A percentile compares a stretch with the other conserved stretches of the same genome.
Evolutionary conservation across 2,797 vertebrate species (phyloP).

Genomic region (Arnoldichthys spilopterus): DNA sequence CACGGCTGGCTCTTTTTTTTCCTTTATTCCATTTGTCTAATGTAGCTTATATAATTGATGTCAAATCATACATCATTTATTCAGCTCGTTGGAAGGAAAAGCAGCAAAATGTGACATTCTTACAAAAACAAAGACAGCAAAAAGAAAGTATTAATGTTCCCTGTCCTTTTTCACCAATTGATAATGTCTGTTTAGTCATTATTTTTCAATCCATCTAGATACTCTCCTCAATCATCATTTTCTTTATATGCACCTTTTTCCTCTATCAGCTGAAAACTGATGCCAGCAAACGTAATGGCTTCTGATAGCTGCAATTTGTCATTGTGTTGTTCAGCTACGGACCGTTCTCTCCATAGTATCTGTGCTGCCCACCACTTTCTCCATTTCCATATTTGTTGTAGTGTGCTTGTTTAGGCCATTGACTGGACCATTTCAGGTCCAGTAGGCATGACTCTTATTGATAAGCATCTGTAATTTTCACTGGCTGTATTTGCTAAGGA

Average conservation of each 20-base stretch:
- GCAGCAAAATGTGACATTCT: constrained; percentile 41
- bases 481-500: constrained; percentile 16
- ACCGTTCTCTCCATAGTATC: constrained; percentile 49
- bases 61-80: constrained; percentile 52
- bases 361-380: constrained; percentile 22
- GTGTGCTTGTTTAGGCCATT: constrained; percentile 51
- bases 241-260: constrained; percentile 72
- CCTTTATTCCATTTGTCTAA: constrained; percentile 39
- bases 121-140: constrained; percentile 41
- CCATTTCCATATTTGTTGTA: constrained; percentile 57
- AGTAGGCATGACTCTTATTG: constrained; percentile 24
- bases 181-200: constrained; percentile 56
- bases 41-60: constrained; percentile 58
- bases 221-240: constrained; percentile 71
- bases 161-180: constrained; percentile 31
- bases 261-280: constrained; percentile 72
- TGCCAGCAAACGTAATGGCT: constrained; percentile 69
- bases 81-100: constrained; percentile 40
- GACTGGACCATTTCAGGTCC: constrained; percentile 32
- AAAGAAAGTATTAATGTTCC: constrained; percentile 49
- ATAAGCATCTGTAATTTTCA: constrained; percentile 49
- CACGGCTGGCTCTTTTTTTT: constrained; percentile 13
- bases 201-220: constrained; percentile 63
- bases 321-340: constrained; percentile 58
- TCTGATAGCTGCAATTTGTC: constrained; percentile 70